Evolutionary conservation across 2,797 vertebrate species (phyloP), one percentile per base, ranked within the genome.

Genomic region (Sebastolobus alascanus): DNA sequence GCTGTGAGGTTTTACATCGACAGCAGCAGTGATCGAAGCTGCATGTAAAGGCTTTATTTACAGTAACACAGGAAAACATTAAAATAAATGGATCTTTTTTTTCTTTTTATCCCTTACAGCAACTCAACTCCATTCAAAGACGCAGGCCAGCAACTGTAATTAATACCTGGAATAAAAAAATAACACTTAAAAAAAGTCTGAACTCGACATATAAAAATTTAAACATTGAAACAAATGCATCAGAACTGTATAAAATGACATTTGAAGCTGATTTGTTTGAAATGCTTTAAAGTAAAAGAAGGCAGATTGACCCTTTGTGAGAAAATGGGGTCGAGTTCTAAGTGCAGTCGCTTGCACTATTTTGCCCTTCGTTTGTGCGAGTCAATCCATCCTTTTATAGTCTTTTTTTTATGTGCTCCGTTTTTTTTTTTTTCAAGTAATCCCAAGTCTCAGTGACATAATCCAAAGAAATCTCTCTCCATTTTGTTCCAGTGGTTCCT

Each of bases 341-440:
- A 70, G 59, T 67, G 55, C 73, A 64, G 60, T 61, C 75, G 55
- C 29, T 37, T 2, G 11, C 35, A 29, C 20, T 22, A 1, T 25
- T 33, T 50, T 4, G 14, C 13, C 43, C 50, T 35, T 55, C 35
- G 14, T 65, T 12, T 64, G 20, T 29, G 61, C 5, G 43, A 50
- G 12, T 66, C 16, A 73, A 43, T 78, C 27, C 71, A 29, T 29
- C 55, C 4, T 16, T 69, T 37, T 31, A 31, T 9, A 12, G 79
- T 81, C 65, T 35, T 35, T 73, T 29, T 67, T 18, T 35, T 60
- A 87, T 92, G 92, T 91, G 91, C 87, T 90, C 68, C 1, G 3
- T 13, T 31, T 74, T 75, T 92, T 94, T 37, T 9, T 33, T 77
- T 77, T 92, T 94, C 93, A 94, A 93, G 92, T 94, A 91, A 87